These are phyloP conservation scores for Monomorium pharaonis DNA, from an alignment of 1,140 invertebrate species.

Conservation along the genomic window DNA sequence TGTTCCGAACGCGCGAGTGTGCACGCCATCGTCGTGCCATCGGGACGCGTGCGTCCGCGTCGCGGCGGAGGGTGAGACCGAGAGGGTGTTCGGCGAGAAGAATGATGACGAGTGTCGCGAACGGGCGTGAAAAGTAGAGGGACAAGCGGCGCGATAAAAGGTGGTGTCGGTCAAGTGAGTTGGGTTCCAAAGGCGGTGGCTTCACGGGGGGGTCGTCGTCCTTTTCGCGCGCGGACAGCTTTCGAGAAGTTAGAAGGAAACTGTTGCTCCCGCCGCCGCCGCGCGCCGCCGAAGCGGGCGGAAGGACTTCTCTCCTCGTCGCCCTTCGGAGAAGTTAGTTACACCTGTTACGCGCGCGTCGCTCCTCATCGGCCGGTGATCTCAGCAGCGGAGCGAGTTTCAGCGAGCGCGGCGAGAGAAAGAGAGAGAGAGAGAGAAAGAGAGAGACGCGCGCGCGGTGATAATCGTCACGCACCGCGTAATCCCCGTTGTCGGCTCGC, in stretches of 20 bases:
- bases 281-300: not conserved
- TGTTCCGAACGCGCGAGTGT: not conserved
- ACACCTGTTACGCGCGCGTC: conserved; percentile 69
- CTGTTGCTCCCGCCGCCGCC: conserved; percentile 48
- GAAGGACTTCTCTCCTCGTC: not conserved
- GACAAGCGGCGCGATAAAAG: not conserved
- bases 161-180: conserved; percentile 29
- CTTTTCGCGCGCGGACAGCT: conserved; percentile 1
- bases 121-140: not conserved
- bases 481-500: conserved; percentile 43
- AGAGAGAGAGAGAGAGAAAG: not conserved
- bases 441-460: conserved; percentile 29
- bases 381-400: not conserved
- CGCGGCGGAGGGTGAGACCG: not conserved
- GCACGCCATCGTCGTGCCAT: not conserved
- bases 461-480: conserved; percentile 32
- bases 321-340: conserved; percentile 20
- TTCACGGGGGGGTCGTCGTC: not conserved
- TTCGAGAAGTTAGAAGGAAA: not conserved
- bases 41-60: not conserved
- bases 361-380: not conserved
- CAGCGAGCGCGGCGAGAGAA: not conserved
- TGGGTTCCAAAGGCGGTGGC: conserved; percentile 19
- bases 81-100: not conserved
- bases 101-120: not conserved